Conservation (phyloP, 2,888 invertebrate genomes). For the Odontothrips loti region DNA sequence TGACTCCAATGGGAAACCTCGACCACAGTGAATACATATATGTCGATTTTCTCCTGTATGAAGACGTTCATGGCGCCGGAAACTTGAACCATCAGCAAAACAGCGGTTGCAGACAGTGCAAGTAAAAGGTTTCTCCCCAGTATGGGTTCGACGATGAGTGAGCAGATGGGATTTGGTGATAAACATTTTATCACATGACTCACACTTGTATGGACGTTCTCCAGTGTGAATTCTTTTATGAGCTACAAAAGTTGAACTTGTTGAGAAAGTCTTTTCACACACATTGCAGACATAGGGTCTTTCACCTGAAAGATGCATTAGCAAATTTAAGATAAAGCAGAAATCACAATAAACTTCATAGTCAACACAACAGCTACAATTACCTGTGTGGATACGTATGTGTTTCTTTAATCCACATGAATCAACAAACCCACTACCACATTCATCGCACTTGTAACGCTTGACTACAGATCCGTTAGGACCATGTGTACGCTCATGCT, state of each 20-base stretch:
- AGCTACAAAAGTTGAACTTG: constrained; percentile 38
- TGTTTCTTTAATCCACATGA: constrained; percentile 38
- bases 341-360: background rate
- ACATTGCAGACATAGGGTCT: constrained; percentile 37
- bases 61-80: constrained; percentile 38
- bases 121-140: constrained; percentile 38
- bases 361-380: background rate
- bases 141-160: constrained; percentile 38
- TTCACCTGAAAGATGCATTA: constrained; percentile 30
- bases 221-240: constrained; percentile 39
- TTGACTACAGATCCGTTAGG: constrained; percentile 35
- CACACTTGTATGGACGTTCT: constrained; percentile 38
- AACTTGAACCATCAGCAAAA: constrained; percentile 39
- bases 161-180: constrained; percentile 38
- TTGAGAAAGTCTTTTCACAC: constrained; percentile 38
- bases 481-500: constrained; percentile 39
- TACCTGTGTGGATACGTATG: constrained; percentile 37
- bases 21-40: constrained; percentile 37
- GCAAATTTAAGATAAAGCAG: background rate
- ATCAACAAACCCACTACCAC: constrained; percentile 37
- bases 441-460: constrained; percentile 38
- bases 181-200: constrained; percentile 37
- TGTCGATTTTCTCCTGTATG: constrained; percentile 38
- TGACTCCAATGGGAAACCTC: constrained; percentile 36
- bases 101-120: constrained; percentile 37